Evolutionary conservation across 2,113 vertebrate species (phyloP).

Genomic region (Planiliza haematocheilus): DNA sequence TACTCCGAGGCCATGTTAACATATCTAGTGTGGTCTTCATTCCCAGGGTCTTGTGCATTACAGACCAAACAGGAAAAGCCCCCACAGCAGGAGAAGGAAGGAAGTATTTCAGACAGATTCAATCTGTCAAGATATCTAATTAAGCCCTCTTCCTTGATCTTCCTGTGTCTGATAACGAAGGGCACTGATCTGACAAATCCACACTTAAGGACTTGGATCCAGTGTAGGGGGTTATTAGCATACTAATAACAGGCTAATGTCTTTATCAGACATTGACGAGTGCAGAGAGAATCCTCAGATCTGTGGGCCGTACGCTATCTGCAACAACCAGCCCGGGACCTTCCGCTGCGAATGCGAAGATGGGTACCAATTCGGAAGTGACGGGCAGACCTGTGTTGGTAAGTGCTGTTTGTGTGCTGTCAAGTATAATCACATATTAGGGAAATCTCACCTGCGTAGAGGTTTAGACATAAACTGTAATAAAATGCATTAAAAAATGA

Average conservation of each 20-base stretch:
- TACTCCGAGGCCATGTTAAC: slow-evolving; percentile 26
- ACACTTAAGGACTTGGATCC: slow-evolving; percentile 26
- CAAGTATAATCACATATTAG: slow-evolving; percentile 4
- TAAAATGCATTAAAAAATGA: slow-evolving; percentile 20
- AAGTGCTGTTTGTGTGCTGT: slow-evolving; percentile 65
- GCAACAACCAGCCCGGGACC: slow-evolving; percentile 94
- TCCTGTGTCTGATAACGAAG: slow-evolving; percentile 30
- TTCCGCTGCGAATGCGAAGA: slow-evolving; percentile 92
- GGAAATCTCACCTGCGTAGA: not conserved
- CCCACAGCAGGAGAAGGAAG: slow-evolving; percentile 56
- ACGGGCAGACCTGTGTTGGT: slow-evolving; percentile 88
- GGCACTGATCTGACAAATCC: slow-evolving; percentile 43
- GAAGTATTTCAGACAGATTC: slow-evolving; percentile 72
- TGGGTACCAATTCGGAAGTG: slow-evolving; percentile 88
- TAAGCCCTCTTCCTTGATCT: slow-evolving; percentile 42
- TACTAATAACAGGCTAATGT: slow-evolving; percentile 33
- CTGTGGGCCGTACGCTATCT: slow-evolving; percentile 87
- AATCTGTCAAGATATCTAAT: slow-evolving; percentile 75
- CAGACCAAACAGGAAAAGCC: slow-evolving; percentile 60
- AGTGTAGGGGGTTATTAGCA: slow-evolving; percentile 8
- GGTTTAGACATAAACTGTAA: slow-evolving; percentile 27
- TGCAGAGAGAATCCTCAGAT: slow-evolving; percentile 85
- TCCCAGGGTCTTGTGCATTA: slow-evolving; percentile 24
- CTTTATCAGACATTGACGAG: slow-evolving; percentile 89
- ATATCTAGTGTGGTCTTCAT: slow-evolving; percentile 2